Evolutionary conservation across 1,140 invertebrate genomes (phyloP).

Genomic region (Drosophila mauritiana): DNA sequence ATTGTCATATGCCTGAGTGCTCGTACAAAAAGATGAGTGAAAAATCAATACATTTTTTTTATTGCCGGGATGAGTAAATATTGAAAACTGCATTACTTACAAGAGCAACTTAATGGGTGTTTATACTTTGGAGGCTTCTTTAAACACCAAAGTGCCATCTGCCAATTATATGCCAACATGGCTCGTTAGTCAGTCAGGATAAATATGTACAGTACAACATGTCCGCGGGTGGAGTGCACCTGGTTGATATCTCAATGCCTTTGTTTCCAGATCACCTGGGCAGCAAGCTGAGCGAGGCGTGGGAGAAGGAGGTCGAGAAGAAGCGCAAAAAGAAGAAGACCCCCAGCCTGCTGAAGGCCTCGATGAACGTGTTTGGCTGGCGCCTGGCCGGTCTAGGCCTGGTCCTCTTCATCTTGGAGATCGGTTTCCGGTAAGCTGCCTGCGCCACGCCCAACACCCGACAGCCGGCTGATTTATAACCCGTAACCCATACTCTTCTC

Average conservation of each 20-base stretch:
- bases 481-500: conserved; percentile 54
- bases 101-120: no score
- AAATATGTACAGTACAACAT: conserved; percentile 11
- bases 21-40: background rate
- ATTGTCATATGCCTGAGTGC: no score
- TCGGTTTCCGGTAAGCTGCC: conserved; percentile 77
- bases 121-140: conserved; percentile 3
- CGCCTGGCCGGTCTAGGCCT: conserved; percentile 70
- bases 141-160: conserved; percentile 8
- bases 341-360: conserved; percentile 72
- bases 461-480: conserved; percentile 52
- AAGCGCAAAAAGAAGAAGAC: conserved; percentile 74
- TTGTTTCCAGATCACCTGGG: conserved; percentile 62
- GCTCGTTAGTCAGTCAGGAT: conserved; percentile 8
- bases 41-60: background rate
- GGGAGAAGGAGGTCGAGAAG: conserved; percentile 75
- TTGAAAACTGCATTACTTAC: no score
- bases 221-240: conserved; percentile 1
- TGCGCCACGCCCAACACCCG: conserved; percentile 15
- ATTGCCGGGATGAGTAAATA: no score
- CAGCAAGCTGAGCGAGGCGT: conserved; percentile 67
- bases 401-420: conserved; percentile 73
- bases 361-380: conserved; percentile 73
- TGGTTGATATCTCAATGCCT: conserved; percentile 40
- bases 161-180: conserved; percentile 6